Evolutionary conservation across 2,797 vertebrate species (phyloP), one percentile per base, ranked within the genome.

Genomic region (Schizothorax lantsangensis): DNA sequence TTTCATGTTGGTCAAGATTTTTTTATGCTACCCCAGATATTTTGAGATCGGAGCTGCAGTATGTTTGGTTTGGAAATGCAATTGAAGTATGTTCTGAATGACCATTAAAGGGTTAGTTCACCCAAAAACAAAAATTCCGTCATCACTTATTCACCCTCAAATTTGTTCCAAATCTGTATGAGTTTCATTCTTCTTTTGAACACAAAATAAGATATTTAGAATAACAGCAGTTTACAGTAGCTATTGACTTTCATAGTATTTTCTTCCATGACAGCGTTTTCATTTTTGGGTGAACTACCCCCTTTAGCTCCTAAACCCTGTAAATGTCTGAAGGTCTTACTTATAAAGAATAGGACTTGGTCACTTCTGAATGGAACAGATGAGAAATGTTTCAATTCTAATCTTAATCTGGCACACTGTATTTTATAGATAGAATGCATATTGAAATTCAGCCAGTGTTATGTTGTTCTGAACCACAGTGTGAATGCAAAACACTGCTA

Each of bases 401-500:
- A 62, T 26, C 19, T 36, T n/a, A 59, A 79, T 15, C 2, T 59
- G 21, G 3, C 10, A 2, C 6, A 59, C 33, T 40, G 21, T 40
- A n/a, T 59, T 79, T 79, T 62, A 79, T 36, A 43, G 54, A 62
- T 40, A 72, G 17, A 72, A 23, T 2, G 19, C 36, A 43, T 26
- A 79, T 62, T 62, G 6, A 79, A 59, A 79, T 79, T 62, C 38
- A 62, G 52, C 21, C 10, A 40, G 33, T 40, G 52, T 38, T 71
- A 73, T 26, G 30, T 23, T 57, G 49, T 40, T 54, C 33, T 21
- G 38, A 78, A 40, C 23, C 54, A 62, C 36, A 26, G 77, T 79
- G 52, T 59, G 36, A 79, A 79, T 40, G 36, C 12, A 79, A 57
- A 62, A 43, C 54, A 79, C 23, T 26, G 77, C 36, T 79, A 12